phyloP scores from a whole-genome alignment of 2,113 vertebrate genomes.

The Ceyx cyanopectus region DNA sequence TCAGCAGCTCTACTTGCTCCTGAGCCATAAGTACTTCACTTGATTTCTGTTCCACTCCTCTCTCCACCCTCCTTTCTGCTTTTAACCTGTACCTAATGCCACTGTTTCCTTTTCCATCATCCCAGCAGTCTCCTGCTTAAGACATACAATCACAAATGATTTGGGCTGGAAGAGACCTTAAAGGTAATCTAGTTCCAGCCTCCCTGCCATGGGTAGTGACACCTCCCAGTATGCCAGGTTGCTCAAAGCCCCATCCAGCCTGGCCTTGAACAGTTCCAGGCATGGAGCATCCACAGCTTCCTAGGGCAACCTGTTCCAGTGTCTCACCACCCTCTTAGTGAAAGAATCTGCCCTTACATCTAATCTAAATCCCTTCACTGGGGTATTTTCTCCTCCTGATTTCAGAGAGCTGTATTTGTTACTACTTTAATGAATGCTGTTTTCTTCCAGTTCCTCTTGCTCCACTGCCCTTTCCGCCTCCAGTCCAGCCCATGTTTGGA shows the following conservation, averaged over 20 bases:
- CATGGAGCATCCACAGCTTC: background rate
- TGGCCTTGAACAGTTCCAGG: background rate
- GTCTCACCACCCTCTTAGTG: background rate
- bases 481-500: background rate
- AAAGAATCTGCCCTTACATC: background rate
- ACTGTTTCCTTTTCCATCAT: background rate
- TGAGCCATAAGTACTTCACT: background rate
- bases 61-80: background rate
- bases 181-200: background rate
- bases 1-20: background rate
- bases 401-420: accelerated
- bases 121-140: accelerated
- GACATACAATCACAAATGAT: background rate
- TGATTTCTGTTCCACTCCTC: accelerated
- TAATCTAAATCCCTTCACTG: background rate
- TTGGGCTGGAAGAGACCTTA: background rate
- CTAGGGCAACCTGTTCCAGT: background rate
- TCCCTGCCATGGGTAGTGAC: background rate
- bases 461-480: background rate
- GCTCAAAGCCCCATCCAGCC: background rate
- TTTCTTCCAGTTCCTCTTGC: background rate
- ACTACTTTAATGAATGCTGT: background rate
- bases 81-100: background rate
- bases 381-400: background rate
- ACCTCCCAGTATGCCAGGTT: background rate